phyloP scores from a whole-genome alignment of 2,888 invertebrate species.

The Rhodophaea formosa region DNA sequence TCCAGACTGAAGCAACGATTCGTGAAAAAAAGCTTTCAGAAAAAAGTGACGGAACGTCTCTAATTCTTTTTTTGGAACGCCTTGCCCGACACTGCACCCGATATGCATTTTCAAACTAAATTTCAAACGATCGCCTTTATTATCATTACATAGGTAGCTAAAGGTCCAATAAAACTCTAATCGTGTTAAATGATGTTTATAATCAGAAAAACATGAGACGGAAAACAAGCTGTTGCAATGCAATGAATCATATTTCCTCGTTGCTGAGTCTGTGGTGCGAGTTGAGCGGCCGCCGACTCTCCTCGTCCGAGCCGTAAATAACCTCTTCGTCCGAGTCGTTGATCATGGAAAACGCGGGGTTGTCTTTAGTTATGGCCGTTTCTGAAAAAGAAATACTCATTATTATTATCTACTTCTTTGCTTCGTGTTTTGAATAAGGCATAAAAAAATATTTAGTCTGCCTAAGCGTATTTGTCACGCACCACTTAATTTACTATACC shows the following conservation, averaged over 20 bases:
- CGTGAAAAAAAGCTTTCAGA: no score
- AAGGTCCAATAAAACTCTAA: slow-evolving; percentile 24
- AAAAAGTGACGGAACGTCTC: no score
- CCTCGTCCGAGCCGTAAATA: slow-evolving; percentile 95
- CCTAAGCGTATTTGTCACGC: no score
- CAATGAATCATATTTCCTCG: slow-evolving; percentile 67
- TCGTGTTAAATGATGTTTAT: slow-evolving; percentile 34
- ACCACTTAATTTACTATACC: no score
- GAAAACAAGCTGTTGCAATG: slow-evolving; percentile 35
- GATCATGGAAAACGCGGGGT: slow-evolving; percentile 98
- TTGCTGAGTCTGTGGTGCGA: slow-evolving; percentile 84
- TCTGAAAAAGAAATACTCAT: slow-evolving; percentile 79
- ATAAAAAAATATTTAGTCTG: no score
- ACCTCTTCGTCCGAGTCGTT: slow-evolving; percentile 99
- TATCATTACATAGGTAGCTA: no score
- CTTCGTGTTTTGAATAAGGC: no score
- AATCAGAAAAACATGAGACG: slow-evolving; percentile 55
- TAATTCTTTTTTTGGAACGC: no score
- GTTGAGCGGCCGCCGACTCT: slow-evolving; percentile 90
- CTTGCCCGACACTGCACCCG: no score
- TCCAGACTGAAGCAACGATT: no score
- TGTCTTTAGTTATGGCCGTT: slow-evolving; percentile 95
- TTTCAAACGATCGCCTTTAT: no score
- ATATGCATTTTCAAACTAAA: no score
- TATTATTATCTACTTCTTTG: neutral